These are phyloP conservation scores for Laodelphax striatellus DNA, from an alignment of 1,140 invertebrate species.

Conservation along the genomic window DNA sequence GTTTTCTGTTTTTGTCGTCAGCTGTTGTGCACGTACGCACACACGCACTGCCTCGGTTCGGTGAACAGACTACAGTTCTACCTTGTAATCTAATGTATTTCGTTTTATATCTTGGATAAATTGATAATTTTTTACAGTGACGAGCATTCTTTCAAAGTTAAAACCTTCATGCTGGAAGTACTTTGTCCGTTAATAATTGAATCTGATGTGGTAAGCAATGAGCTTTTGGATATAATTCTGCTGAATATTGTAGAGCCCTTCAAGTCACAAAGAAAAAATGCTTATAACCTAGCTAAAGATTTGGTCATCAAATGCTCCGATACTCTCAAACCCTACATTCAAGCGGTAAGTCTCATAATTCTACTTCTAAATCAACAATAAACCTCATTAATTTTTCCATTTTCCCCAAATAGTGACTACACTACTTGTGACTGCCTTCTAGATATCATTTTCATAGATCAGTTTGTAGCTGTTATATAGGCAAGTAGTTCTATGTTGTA, in stretches of 20 bases:
- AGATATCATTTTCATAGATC: too few species aligned
- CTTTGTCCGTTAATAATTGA: conserved; percentile 87
- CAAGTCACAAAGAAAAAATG: conserved; percentile 82
- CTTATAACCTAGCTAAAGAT: conserved; percentile 83
- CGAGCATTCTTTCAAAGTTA: conserved; percentile 91
- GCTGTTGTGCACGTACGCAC: too few species aligned
- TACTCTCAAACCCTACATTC: conserved; percentile 87
- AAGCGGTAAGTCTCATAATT: conserved; percentile 53
- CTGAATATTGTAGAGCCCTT: conserved; percentile 93
- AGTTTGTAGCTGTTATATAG: too few species aligned
- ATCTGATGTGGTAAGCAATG: conserved; percentile 88
- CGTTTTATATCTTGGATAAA: too few species aligned
- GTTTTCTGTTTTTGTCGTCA: too few species aligned
- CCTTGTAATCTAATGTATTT: too few species aligned
- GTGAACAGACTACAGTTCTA: too few species aligned
- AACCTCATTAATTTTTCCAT: too few species aligned
- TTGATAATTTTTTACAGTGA: conserved; percentile 46
- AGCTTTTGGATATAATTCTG: conserved; percentile 86
- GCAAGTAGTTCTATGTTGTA: too few species aligned
- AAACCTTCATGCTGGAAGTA: conserved; percentile 92
- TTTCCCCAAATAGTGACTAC: too few species aligned
- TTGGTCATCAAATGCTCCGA: conserved; percentile 81
- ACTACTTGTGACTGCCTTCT: neutral
- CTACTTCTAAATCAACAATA: too few species aligned
- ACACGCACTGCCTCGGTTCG: too few species aligned